Evolutionary conservation across 2,888 invertebrate species (phyloP).

Genomic region (Apodemia mormo): DNA sequence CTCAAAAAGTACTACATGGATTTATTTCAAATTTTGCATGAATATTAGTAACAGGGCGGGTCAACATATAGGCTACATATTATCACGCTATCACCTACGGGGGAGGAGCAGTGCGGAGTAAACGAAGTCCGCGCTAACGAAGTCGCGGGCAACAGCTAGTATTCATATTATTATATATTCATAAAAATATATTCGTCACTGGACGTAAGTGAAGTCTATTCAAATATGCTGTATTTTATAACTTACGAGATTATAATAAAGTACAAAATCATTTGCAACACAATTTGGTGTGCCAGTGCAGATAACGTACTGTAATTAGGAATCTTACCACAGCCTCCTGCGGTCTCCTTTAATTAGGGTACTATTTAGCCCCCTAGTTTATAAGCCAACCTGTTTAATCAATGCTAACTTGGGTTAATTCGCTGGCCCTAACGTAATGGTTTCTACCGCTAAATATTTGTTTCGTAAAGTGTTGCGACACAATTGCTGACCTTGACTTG

Average conservation of each 20-base stretch:
- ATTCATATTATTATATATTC: too few species aligned
- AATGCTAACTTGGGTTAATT: conserved; percentile 34
- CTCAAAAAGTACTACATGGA: too few species aligned
- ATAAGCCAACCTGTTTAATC: conserved; percentile 43
- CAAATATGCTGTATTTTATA: background rate
- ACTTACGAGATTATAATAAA: background rate
- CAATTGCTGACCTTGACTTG: too few species aligned
- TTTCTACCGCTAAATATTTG: background rate
- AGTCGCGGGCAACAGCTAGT: too few species aligned
- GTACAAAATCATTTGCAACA: conserved; percentile 6
- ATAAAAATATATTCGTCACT: too few species aligned
- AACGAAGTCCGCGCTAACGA: too few species aligned
- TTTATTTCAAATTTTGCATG: too few species aligned
- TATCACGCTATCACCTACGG: too few species aligned
- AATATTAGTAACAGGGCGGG: too few species aligned
- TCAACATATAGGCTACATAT: too few species aligned
- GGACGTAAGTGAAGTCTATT: too few species aligned
- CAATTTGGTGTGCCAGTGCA: conserved; percentile 25
- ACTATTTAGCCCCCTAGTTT: conserved; percentile 37
- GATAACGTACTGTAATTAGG: conserved; percentile 41
- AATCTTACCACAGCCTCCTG: conserved; percentile 40
- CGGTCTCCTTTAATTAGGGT: conserved; percentile 41
- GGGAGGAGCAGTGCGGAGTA: too few species aligned
- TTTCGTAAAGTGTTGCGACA: background rate
- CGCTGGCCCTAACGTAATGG: background rate